Conservation (phyloP, 2,113 vertebrate genomes). For the Arenaria interpres region DNA sequence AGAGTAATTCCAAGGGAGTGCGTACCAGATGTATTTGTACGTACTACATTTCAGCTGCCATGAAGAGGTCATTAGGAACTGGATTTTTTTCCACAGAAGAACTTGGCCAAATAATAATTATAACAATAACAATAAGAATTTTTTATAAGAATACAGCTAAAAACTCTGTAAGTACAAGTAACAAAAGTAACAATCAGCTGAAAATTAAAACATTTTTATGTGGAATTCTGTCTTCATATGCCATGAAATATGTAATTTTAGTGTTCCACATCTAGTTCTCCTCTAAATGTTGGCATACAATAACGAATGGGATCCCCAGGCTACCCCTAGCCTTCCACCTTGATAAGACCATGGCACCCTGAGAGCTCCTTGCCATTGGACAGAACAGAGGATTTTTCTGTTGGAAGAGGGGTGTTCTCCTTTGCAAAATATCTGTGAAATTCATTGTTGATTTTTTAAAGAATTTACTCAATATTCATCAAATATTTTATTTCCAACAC, state of each 20-base stretch:
- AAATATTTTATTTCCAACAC: neutral
- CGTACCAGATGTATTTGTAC: neutral
- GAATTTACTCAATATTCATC: neutral
- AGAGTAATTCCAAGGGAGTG: neutral
- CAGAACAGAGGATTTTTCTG: neutral
- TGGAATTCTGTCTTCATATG: neutral
- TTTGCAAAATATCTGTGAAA: neutral
- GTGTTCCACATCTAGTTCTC: neutral
- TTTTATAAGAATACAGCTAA: neutral
- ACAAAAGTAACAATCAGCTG: neutral
- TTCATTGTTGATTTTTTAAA: neutral
- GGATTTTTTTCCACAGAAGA: neutral
- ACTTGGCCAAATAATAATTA: neutral
- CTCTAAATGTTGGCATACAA: neutral
- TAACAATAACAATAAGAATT: neutral
- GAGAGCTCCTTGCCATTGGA: neutral
- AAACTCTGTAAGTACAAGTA: neutral
- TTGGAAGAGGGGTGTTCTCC: neutral
- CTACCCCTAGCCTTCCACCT: neutral
- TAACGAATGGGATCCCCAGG: accelerated
- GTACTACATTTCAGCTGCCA: neutral
- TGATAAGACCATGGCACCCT: neutral
- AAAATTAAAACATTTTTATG: neutral
- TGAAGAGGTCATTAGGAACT: neutral
- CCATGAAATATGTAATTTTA: neutral